These are phyloP conservation scores for Glareola pratincola DNA, from an alignment of 2,113 vertebrate species.

Conservation along the genomic window DNA sequence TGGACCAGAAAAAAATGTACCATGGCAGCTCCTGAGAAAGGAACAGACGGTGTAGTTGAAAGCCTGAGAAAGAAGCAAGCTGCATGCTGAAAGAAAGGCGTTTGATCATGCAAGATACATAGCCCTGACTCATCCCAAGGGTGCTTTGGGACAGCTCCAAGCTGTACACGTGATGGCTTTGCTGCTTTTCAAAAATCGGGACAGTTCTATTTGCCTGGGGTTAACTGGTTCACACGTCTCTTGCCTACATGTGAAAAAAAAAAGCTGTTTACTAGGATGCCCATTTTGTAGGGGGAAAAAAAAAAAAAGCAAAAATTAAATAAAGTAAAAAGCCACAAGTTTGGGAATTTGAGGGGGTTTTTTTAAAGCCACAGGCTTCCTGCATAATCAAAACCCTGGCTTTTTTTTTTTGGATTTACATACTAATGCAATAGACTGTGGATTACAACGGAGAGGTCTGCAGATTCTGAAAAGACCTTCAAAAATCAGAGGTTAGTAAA, in stretches of 20 bases:
- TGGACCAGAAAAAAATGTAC: background rate
- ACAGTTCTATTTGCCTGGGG: background rate
- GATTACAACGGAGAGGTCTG: background rate
- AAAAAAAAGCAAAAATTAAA: background rate
- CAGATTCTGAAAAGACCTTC: background rate
- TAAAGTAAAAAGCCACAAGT: background rate
- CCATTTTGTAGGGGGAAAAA: background rate
- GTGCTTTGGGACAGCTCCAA: background rate
- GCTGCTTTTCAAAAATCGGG: background rate
- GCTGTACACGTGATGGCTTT: background rate
- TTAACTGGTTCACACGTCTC: background rate
- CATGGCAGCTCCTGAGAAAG: background rate
- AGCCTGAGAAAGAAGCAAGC: background rate
- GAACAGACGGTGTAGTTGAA: background rate
- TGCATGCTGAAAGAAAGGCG: background rate
- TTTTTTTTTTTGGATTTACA: background rate
- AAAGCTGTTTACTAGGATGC: background rate
- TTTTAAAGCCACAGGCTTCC: background rate
- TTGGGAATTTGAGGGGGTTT: background rate
- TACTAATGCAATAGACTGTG: background rate
- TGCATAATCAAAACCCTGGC: background rate
- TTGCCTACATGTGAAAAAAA: background rate
- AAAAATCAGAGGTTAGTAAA: background rate
- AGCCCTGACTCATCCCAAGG: conserved; percentile 23
- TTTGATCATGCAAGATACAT: background rate